Evolutionary conservation across 1,140 invertebrate species (phyloP), one percentile per base, ranked within the genome.

Genomic region (Araneus ventricosus): DNA sequence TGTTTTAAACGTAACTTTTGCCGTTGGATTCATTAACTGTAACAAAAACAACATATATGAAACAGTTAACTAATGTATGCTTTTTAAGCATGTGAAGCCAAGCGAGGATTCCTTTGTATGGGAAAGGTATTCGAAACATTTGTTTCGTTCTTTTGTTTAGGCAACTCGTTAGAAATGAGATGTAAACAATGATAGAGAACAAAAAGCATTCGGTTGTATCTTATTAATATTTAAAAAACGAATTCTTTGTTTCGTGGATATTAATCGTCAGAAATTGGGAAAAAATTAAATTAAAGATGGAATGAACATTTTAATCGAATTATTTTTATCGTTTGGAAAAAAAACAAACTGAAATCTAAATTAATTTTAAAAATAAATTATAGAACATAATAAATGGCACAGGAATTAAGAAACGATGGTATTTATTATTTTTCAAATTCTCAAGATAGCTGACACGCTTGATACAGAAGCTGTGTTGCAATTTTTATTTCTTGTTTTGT

Each of bases 51-150:
- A 67, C 63, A 67, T 67, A 67, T 14, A 3, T 30, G 63, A 67
- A 67, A 67, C n/a, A 67, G 63, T 67, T 30, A 67, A 67, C 63
- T 67, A 67, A 67, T 67, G 63, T 6, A 67, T 27, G 27, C n/a
- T 14, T 67, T 67, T 30, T 67, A 67, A n/a, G 63, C 8, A 67
- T 67, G 63, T 67, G 63, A 67, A 67, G 63, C 63, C n/a, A 67
- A 67, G 63, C 63, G 8, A 67, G 10, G n/a, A 52, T 67, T 67
- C 63, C 27, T 67, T 30, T 30, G 63, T 67, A 27, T 27, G n/a
- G 0, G 27, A 27, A 67, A 67, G 27, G 27, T 27, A 67, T 67
- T 67, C 63, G 27, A 67, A 67, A 67, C 63, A 27, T 67, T 67
- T 67, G 4, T 67, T 27, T n/a, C 10, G 63, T 67, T 67, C 63